A percentile compares a stretch with the other conserved stretches of the same genome.
Conservation (phyloP, 1,140 invertebrate genomes). For the Bombus balteatus region DNA sequence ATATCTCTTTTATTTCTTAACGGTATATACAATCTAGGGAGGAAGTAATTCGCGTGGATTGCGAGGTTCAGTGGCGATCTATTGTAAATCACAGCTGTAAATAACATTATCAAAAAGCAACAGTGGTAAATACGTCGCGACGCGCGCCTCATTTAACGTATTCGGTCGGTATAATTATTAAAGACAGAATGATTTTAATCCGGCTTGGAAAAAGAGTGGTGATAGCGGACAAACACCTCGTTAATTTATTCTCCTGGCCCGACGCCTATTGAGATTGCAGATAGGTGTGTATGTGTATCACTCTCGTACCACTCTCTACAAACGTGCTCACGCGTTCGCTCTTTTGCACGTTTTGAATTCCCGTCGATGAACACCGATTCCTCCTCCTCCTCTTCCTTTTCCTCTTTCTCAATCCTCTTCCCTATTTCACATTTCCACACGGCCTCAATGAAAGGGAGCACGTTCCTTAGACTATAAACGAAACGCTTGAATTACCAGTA, state of each 20-base stretch:
- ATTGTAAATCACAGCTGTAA: slow-evolving; percentile 52
- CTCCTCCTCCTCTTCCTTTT: not conserved
- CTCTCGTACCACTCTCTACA: not conserved
- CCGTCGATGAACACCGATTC: slow-evolving; percentile 31
- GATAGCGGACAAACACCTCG: slow-evolving; percentile 66
- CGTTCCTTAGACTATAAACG: no score
- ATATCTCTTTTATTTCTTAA: not conserved
- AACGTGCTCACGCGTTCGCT: slow-evolving; percentile 9
- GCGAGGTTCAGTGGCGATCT: not conserved
- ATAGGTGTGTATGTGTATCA: not conserved
- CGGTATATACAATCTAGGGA: slow-evolving; percentile 19
- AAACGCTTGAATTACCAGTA: slow-evolving; percentile 22
- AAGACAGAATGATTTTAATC: slow-evolving; percentile 62
- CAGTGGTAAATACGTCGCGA: slow-evolving; percentile 29
- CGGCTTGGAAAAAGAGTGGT: not conserved
- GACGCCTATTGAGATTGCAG: slow-evolving; percentile 42
- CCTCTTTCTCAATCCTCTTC: not conserved
- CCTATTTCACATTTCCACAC: not conserved
- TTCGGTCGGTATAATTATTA: slow-evolving; percentile 60
- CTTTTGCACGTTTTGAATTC: slow-evolving; percentile 39
- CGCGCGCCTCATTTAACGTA: slow-evolving; percentile 55
- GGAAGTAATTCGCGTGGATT: slow-evolving; percentile 36
- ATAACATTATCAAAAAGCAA: slow-evolving; percentile 56
- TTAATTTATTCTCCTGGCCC: slow-evolving; percentile 62
- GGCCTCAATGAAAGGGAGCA: not conserved